Base-by-base conservation (phyloP, 2,888 invertebrate species). In the Oscheius myriophilus region DNA sequence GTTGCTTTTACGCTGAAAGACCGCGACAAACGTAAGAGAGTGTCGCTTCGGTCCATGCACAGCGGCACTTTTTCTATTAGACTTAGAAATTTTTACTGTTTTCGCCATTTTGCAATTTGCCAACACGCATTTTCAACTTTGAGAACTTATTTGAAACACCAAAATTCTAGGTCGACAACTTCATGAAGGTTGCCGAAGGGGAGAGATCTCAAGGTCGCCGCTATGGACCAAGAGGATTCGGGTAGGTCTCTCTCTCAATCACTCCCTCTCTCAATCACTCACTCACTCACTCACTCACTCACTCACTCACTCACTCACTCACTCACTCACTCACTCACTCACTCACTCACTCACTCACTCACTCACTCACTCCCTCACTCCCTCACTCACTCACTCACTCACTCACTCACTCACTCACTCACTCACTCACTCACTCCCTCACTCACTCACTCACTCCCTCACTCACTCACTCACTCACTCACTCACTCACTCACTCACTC, bases 91-190 rank as follows among this genome's bases (percentile, higher is more conserved):
- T 46, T 58, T 43, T 21, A 6, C 14, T 46, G 39, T 21, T 49
- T 33, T 9, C 33, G 33, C 33, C 62, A 26, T 33, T 39, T 55
- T 26, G 16, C 25, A 21, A 26, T 49, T 21, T 46, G 46, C 66
- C 43, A 41, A 16, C 41, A 46, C 33, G 33, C 33, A 9, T 33
- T 33, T 26, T 25, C 2, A 33, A 3, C 55, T 4, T 25, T 33
- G 33, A n/a, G n/a, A n/a, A n/a, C n/a, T n/a, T n/a, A n/a, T n/a
- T n/a, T n/a, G 55, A 55, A 55, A 26, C 18, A 16, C 71, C 76
- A 33, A 33, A 33, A 33, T 33, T 57, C 33, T 69, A 82, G 82
- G 83, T 83, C 49, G 83, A 83, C 72, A 83, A 83, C 70, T 83
- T 83, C 74, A 83, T 83, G 82, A 83, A 82, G 66, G 83, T 66